Conservation (phyloP, 1,140 invertebrate genomes). For the Goniozus legneri region DNA sequence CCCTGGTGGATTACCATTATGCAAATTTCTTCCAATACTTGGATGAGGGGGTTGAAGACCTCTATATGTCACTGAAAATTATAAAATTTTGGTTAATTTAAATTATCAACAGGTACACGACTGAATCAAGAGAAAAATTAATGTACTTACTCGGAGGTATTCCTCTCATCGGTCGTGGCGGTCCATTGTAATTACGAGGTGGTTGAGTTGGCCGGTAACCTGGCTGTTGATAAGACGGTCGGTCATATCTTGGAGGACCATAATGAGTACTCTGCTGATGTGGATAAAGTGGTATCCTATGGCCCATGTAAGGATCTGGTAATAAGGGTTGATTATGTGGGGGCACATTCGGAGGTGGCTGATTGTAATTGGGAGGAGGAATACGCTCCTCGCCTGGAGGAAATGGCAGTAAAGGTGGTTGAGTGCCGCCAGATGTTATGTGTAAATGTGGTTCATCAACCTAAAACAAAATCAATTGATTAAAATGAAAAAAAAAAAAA, state of each 20-base stretch:
- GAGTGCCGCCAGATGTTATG: conserved; percentile 28
- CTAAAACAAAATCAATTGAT: conserved; percentile 28
- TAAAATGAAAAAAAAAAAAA: too few species aligned
- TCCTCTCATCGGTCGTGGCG: conserved; percentile 46
- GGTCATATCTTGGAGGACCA: conserved; percentile 44
- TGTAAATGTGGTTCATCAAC: conserved; percentile 51
- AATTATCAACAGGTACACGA: not conserved
- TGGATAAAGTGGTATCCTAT: conserved; percentile 48
- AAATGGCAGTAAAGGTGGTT: conserved; percentile 44
- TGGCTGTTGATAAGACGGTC: conserved; percentile 42
- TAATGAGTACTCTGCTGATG: conserved; percentile 51
- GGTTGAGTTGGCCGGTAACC: conserved; percentile 41
- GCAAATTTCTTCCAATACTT: conserved; percentile 43
- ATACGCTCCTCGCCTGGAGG: conserved; percentile 50
- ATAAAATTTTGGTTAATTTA: not conserved
- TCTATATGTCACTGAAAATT: conserved; percentile 41
- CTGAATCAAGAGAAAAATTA: not conserved
- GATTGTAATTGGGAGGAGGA: conserved; percentile 39
- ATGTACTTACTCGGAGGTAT: conserved; percentile 45
- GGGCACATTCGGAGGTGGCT: conserved; percentile 42
- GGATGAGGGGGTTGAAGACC: conserved; percentile 48
- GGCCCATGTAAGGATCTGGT: conserved; percentile 48
- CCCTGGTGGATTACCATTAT: conserved; percentile 50
- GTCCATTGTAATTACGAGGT: conserved; percentile 43
- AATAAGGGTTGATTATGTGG: conserved; percentile 44